Base-by-base conservation (phyloP, 2,113 vertebrate species). In the Plotosus lineatus region DNA sequence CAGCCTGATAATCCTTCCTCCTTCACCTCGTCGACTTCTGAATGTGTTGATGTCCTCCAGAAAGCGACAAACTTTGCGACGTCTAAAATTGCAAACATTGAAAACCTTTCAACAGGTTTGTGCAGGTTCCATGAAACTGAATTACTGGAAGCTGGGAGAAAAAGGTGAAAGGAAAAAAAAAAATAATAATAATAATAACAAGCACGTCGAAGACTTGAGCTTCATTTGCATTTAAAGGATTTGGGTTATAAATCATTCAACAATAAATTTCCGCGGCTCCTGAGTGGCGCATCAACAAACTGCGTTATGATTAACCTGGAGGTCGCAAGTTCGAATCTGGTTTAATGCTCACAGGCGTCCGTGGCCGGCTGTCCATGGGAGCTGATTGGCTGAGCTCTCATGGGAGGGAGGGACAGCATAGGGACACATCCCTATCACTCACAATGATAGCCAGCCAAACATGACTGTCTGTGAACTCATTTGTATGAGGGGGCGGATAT, bases 181-280 rank as follows among this genome's bases (percentile, higher is more conserved):
- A 28, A 19, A n/a, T n/a, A n/a, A n/a, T n/a, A n/a, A n/a, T n/a
- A n/a, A n/a, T n/a, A 15, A 51, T 7, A 73, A 76, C 36, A 21
- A 10, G 19, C 28, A 17, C 17, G 48, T 66, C 12, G 50, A 5
- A 46, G 60, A 28, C 28, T 31, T 69, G 14, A 9, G 56, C 26
- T 78, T 40, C n/a, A 21, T 69, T 56, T 79, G 61, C 36, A 53
- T 50, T 77, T 77, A 50, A 58, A 63, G 75, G 58, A 78, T 17
- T 63, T 3, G 10, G 9, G 2, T 3, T 68, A 68, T 42, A 66
- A 55, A 28, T 69, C 19, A 44, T 36, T 28, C 48, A 66, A 42
- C n/a, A 51, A 42, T 14, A 28, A 55, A 68, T 31, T 40, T n/a
- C n/a, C n/a, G n/a, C n/a, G n/a, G n/a, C n/a, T 56, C 48, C 61